Evolutionary conservation across 2,113 vertebrate genomes (phyloP).

Genomic region (Boleophthalmus pectinirostris): DNA sequence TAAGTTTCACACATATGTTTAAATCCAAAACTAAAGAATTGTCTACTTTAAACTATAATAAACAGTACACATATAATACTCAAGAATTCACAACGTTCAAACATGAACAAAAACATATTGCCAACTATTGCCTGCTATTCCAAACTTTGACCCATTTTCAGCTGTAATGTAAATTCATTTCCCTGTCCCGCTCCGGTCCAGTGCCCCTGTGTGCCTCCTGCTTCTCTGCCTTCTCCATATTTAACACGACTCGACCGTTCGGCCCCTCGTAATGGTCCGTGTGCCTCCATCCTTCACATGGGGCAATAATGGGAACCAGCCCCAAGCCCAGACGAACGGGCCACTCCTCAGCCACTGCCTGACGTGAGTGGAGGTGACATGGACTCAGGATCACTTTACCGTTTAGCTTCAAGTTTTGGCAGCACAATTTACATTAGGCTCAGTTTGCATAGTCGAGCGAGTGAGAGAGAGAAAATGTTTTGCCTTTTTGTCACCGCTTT

Average conservation of each 20-base stretch:
- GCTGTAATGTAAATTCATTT: neutral
- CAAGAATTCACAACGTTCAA: neutral
- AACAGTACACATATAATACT: neutral
- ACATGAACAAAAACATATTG: neutral
- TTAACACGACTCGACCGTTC: slow-evolving; percentile 26
- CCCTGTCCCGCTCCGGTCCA: neutral
- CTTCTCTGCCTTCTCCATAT: slow-evolving; percentile 17
- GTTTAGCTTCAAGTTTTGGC: slow-evolving; percentile 67
- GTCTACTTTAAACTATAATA: neutral
- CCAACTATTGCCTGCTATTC: neutral
- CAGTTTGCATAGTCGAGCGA: slow-evolving; percentile 52
- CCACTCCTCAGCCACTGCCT: slow-evolving; percentile 63
- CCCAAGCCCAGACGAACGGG: slow-evolving; percentile 51
- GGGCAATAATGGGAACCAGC: slow-evolving; percentile 73
- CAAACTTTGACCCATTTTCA: neutral
- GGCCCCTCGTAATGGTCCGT: slow-evolving; percentile 46
- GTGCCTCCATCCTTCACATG: slow-evolving; percentile 58
- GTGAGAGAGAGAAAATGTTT: slow-evolving; percentile 43
- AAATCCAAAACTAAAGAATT: neutral
- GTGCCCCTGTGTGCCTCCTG: slow-evolving; percentile 1
- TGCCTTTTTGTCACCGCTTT: slow-evolving; percentile 43
- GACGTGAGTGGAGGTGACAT: slow-evolving; percentile 78
- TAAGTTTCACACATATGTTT: too few relatives aligned
- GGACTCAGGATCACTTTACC: slow-evolving; percentile 76
- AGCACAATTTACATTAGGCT: slow-evolving; percentile 71